Evolutionary conservation across 2,888 invertebrate genomes (phyloP).

Genomic region (Diachrysia chrysitis): DNA sequence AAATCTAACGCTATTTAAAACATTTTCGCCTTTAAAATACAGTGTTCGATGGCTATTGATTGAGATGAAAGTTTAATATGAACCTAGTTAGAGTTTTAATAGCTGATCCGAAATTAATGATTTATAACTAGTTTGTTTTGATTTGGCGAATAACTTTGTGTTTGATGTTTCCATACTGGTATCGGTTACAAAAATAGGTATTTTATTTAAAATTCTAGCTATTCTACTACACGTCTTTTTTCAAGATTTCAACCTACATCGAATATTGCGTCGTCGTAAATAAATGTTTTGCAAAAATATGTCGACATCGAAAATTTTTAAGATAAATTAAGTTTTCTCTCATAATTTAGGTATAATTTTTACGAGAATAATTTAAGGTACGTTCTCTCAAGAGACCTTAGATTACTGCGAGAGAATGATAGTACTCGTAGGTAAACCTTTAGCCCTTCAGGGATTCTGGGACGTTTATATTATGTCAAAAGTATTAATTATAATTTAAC

Average conservation of each 20-base stretch:
- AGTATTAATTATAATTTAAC: background rate
- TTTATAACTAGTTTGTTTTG: constrained; percentile 24
- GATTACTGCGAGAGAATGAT: constrained; percentile 5
- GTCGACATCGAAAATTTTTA: background rate
- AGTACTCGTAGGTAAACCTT: constrained; percentile 6
- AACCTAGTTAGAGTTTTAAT: constrained; percentile 22
- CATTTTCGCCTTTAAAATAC: constrained; percentile 43
- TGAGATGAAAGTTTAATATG: constrained; percentile 32
- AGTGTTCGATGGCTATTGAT: constrained; percentile 32
- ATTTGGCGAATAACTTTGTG: background rate
- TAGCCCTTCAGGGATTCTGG: background rate
- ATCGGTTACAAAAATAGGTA: no score
- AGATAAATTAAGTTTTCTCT: constrained; percentile 6
- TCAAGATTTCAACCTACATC: background rate
- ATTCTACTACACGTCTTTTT: no score
- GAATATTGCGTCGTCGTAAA: no score
- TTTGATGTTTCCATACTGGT: background rate
- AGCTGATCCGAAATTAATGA: constrained; percentile 18
- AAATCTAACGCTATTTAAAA: constrained; percentile 66
- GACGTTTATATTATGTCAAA: background rate
- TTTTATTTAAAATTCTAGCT: no score
- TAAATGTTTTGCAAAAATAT: background rate
- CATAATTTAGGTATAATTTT: constrained; percentile 1
- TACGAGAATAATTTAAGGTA: constrained; percentile 2
- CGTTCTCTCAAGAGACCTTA: constrained; percentile 6